Evolutionary conservation across 1,140 invertebrate species (phyloP), one percentile per base, ranked within the genome.

Genomic region (Drosophila ambigua): DNA sequence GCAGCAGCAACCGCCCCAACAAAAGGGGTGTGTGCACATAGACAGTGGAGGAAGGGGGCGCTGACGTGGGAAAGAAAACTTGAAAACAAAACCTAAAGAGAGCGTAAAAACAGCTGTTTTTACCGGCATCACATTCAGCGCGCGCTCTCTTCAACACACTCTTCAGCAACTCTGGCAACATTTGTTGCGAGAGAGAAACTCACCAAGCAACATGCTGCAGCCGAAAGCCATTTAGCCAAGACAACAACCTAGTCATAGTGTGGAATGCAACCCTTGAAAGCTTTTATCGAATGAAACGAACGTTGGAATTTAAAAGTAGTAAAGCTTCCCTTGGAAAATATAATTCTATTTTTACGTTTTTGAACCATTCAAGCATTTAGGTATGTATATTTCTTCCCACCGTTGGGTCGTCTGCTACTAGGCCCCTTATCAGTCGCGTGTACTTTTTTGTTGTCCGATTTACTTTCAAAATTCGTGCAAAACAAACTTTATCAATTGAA

Each of bases 51-150:
- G 13, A 28, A 49, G 13, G 35, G 8, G 60, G 0, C 4, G 11
- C 35, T 39, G 35, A 39, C 35, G 35, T 63, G 54, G 26, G 23
- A 55, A 76, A 62, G 53, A 79, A 67, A 48, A 62, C 45, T 48
- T 62, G 69, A 71, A 60, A 58, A 64, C 58, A 76, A 62, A 61
- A 48, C 45, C 31, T 9, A 49, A 24, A 24, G 54, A 53, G 60
- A 54, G n/a, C 41, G 35, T 5, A 59, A 63, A 63, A 89, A 69
- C 85, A 89, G 85, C 80, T 89, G 85, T 79, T 89, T 35, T 90
- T 85, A 72, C 85, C 85, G 85, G 85, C 85, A 76, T 84, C 59
- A 50, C 58, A 85, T 85, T 85, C 82, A 85, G 73, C 73, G 49
- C 61, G 0, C 23, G 44, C 48, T 55, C 65, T 74, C 74, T 63